Evolutionary conservation across 2,888 invertebrate genomes (phyloP), one percentile per base, ranked within the genome.

Genomic region (Protophormia terraenovae): DNA sequence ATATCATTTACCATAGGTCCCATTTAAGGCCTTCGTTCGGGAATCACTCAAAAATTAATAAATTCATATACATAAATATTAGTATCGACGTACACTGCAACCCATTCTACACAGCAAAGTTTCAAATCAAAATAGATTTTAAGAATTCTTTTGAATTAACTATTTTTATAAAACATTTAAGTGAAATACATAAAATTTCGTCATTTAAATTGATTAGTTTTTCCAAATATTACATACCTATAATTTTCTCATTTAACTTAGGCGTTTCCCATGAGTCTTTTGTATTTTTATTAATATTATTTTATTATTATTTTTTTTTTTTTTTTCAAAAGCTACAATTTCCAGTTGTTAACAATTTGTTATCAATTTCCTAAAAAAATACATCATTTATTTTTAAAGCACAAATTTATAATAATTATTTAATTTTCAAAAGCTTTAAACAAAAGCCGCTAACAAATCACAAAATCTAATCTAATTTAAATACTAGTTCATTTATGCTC

Each of bases 381-480:
- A 47, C 66, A 47, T 45, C 45, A 29, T 14, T 22, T 38, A 38
- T 38, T 62, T 45, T 45, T n/a, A n/a, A 45, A 66, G 5, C 22
- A 38, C 19, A 24, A 55, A 27, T 41, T n/a, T 41, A 41, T 41
- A n/a, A 41, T 41, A 41, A 41, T 41, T 41, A n/a, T 41, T 14
- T 41, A n/a, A n/a, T 41, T 14, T 41, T 14, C 4, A 10, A 41
- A 41, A 41, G 32, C 71, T 76, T 76, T 55, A 76, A 76, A 82
- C 64, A 55, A 77, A 58, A 32, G 55, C 76, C 77, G 83, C 83
- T 64, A 60, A 69, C 60, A 78, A 69, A 66, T 66, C 29, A 58
- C 29, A 69, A 62, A n/a, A 73, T 67, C 38, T 72, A 72, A 77
- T 67, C 66, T 71, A 47, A 55, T 76, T 83, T 77, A 47, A 77